These are phyloP conservation scores for Busseola fusca DNA, from an alignment of 2,888 invertebrate species.

Conservation along the genomic window DNA sequence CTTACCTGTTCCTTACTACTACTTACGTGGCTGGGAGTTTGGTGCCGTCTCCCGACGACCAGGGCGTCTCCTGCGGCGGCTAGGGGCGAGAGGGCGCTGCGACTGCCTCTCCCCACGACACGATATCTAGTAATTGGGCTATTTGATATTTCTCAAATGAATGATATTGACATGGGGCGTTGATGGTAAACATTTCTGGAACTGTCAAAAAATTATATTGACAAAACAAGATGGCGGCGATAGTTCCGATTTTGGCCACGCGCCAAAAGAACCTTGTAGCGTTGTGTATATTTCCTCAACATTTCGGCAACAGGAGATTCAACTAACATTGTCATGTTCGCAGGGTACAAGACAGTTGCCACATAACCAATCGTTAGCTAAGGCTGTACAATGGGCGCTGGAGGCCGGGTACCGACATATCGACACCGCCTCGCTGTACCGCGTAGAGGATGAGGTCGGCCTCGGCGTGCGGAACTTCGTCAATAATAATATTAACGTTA, in stretches of 20 bases:
- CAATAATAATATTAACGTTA: constrained; percentile 86
- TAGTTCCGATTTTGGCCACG: background rate
- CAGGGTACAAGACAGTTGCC: constrained; percentile 82
- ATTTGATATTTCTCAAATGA: too few species aligned
- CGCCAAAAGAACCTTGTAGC: background rate
- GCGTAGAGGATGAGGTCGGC: constrained; percentile 93
- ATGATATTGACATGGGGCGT: too few species aligned
- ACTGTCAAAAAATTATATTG: background rate
- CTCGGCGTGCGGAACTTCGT: constrained; percentile 91
- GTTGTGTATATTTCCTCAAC: background rate
- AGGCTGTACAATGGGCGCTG: constrained; percentile 92
- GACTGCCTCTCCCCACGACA: too few species aligned
- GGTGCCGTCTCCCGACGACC: too few species aligned
- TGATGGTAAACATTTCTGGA: background rate
- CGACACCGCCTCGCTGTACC: constrained; percentile 94
- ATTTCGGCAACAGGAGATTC: constrained; percentile 1
- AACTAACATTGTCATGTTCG: constrained; percentile 39
- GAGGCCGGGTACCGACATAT: constrained; percentile 94
- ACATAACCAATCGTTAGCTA: constrained; percentile 87
- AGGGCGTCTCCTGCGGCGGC: too few species aligned
- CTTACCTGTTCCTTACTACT: too few species aligned
- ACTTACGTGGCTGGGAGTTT: too few species aligned
- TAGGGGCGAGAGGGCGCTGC: too few species aligned
- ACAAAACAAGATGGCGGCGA: background rate
- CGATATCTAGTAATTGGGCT: too few species aligned